These are phyloP conservation scores for Brachionus asplanchnoidis DNA, from an alignment of 1,140 invertebrate species.

Conservation along the genomic window DNA sequence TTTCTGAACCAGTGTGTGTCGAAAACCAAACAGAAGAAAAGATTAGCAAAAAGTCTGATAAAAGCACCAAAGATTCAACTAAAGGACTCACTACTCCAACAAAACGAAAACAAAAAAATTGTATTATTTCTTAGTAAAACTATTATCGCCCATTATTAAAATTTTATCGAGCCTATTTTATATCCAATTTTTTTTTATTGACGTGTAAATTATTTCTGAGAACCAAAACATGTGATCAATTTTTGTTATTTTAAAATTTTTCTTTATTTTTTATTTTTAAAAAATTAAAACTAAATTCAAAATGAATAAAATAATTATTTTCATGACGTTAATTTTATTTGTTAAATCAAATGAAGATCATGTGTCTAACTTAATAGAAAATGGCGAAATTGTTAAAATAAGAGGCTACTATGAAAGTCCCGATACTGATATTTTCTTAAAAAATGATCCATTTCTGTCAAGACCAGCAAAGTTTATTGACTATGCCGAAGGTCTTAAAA, in stretches of 20 bases:
- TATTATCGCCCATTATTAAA: neutral
- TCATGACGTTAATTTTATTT: neutral
- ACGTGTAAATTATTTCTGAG: constrained; percentile 21
- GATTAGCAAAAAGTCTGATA: constrained; percentile 1
- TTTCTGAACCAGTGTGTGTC: neutral
- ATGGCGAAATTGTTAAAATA: neutral
- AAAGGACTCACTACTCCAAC: neutral
- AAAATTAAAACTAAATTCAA: neutral
- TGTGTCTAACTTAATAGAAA: neutral
- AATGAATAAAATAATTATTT: neutral
- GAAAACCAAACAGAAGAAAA: neutral
- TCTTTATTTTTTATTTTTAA: neutral
- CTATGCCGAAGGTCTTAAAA: neutral
- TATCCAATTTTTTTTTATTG: neutral
- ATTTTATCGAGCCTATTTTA: neutral
- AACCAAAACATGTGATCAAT: neutral
- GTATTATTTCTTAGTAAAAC: neutral
- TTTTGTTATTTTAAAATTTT: constrained; percentile 9
- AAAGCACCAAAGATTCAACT: neutral
- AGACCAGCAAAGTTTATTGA: constrained; percentile 5
- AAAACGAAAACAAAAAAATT: constrained; percentile 36
- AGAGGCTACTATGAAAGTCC: neutral
- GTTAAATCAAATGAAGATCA: neutral
- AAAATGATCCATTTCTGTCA: neutral
- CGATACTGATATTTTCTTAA: neutral